These are phyloP conservation scores for Champsocephalus gunnari DNA, from an alignment of 2,797 vertebrate species.

Conservation along the genomic window DNA sequence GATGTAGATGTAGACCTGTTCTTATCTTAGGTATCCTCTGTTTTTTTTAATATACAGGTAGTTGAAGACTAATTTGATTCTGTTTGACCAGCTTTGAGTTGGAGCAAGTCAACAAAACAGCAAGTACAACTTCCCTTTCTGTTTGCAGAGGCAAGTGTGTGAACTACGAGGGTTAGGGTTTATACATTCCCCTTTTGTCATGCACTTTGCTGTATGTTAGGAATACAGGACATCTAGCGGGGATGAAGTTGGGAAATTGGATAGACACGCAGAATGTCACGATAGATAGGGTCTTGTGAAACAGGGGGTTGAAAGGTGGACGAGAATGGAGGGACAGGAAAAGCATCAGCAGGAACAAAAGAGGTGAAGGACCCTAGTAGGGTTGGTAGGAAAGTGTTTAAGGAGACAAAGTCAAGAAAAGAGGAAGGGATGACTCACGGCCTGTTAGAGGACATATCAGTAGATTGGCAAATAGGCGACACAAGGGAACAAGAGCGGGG, in stretches of 20 bases:
- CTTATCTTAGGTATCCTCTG: neutral
- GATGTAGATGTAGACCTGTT: too few species aligned
- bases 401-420: slow-evolving; percentile 54
- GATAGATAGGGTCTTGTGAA: slow-evolving; percentile 14
- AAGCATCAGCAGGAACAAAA: slow-evolving; percentile 24
- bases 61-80: neutral
- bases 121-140: neutral
- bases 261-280: neutral
- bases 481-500: slow-evolving; percentile 52
- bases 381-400: slow-evolving; percentile 36
- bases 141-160: neutral
- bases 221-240: slow-evolving; percentile 10
- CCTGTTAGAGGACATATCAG: slow-evolving; percentile 68
- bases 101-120: neutral
- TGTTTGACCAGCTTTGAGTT: neutral
- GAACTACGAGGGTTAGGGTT: neutral
- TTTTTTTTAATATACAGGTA: neutral
- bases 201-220: slow-evolving; percentile 52
- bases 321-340: slow-evolving; percentile 7
- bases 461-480: slow-evolving; percentile 42
- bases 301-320: neutral
- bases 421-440: slow-evolving; percentile 72
- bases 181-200: neutral
- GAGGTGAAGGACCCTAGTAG: slow-evolving; percentile 28
- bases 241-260: neutral